Evolutionary conservation across 2,113 vertebrate genomes (phyloP).

Genomic region (Pimephales promelas): DNA sequence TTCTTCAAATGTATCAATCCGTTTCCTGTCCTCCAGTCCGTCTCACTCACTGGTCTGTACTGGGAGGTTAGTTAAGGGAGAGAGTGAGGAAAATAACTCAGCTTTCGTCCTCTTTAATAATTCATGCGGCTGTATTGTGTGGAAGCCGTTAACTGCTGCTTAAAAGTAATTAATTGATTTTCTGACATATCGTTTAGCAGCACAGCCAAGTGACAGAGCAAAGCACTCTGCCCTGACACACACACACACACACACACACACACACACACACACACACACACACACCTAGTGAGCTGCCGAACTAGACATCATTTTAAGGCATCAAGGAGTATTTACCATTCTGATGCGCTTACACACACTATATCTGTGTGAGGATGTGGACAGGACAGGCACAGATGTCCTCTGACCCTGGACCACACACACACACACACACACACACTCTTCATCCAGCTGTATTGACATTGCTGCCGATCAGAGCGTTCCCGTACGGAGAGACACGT

Average conservation of each 20-base stretch:
- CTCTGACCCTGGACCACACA: not conserved
- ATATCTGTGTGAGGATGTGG: constrained; percentile 8
- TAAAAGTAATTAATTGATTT: constrained; percentile 99
- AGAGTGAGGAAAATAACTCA: constrained; percentile 62
- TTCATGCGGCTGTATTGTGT: constrained; percentile 87
- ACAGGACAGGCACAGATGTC: not conserved
- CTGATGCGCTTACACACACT: not conserved
- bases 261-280: not conserved
- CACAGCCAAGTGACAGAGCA: constrained; percentile 81
- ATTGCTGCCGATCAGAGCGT: constrained; percentile 41
- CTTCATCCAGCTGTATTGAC: constrained; percentile 57
- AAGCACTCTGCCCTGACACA: constrained; percentile 54
- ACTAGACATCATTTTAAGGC: too few species aligned
- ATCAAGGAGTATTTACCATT: not conserved
- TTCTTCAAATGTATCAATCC: not conserved
- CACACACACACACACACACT: not conserved
- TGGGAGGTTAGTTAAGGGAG: constrained; percentile 56
- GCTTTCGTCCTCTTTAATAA: constrained; percentile 87
- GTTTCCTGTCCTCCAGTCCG: not conserved
- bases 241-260: not conserved
- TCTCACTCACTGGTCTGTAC: not conserved
- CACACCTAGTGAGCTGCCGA: too few species aligned
- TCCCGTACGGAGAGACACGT: constrained; percentile 13
- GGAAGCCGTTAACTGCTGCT: constrained; percentile 91
- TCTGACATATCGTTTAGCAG: constrained; percentile 97